phyloP scores from a whole-genome alignment of 2,113 vertebrate species.

The Onychostruthus taczanowskii region DNA sequence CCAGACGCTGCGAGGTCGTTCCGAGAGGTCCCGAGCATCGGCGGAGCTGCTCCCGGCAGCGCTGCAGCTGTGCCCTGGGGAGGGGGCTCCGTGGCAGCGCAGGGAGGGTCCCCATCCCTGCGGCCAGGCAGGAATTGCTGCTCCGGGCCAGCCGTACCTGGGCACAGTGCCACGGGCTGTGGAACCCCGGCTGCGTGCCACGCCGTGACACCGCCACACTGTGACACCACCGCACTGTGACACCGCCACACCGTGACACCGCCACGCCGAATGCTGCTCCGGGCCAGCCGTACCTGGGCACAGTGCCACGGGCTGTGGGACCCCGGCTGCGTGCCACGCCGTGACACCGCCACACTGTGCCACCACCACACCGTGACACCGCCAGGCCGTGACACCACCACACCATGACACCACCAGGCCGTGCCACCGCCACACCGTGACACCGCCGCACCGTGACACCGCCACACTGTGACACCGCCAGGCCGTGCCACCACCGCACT shows the following conservation, averaged over 20 bases:
- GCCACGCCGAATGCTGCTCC: too few species aligned
- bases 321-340: too few species aligned
- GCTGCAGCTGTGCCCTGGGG: accelerated
- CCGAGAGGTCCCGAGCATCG: accelerated
- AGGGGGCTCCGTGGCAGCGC: background rate
- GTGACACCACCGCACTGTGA: accelerated
- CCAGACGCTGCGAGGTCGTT: background rate
- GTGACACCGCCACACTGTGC: accelerated
- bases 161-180: accelerated
- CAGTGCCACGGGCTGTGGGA: too few species aligned
- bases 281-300: too few species aligned
- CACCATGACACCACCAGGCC: accelerated
- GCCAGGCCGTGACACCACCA: accelerated
- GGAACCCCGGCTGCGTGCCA: accelerated
- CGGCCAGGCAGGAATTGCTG: background rate
- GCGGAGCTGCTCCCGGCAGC: background rate
- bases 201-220: accelerated
- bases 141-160: background rate
- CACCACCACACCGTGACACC: too few species aligned
- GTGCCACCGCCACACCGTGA: accelerated
- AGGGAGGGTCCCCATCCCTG: background rate
- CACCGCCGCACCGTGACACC: accelerated
- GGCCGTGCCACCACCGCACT: accelerated
- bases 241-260: accelerated
- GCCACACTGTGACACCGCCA: accelerated